phyloP scores from a whole-genome alignment of 2,888 invertebrate genomes.

The Unio pictorum region DNA sequence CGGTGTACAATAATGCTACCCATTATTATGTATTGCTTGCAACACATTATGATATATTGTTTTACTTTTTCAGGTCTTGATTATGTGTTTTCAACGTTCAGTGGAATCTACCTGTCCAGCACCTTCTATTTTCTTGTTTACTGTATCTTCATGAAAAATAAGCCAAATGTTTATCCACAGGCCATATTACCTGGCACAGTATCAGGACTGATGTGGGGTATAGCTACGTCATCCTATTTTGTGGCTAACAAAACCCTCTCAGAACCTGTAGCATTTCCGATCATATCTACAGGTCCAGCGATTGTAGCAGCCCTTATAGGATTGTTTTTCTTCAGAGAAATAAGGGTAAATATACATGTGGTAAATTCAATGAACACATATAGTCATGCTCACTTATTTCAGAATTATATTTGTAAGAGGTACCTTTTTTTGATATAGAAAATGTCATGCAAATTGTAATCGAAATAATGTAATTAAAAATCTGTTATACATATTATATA shows the following conservation, averaged over 20 bases:
- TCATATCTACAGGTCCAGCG: constrained; percentile 72
- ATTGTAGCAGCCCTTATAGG: constrained; percentile 72
- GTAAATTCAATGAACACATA: too few relatives aligned
- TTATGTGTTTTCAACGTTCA: constrained; percentile 73
- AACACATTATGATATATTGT: too few relatives aligned
- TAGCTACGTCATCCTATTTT: constrained; percentile 73
- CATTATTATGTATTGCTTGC: too few relatives aligned
- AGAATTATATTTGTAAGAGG: too few relatives aligned
- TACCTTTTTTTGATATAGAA: too few relatives aligned
- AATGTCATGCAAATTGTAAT: too few relatives aligned
- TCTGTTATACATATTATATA: too few relatives aligned
- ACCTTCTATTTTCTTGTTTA: constrained; percentile 71
- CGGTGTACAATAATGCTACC: too few relatives aligned
- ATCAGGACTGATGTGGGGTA: constrained; percentile 73
- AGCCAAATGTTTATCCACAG: constrained; percentile 69
- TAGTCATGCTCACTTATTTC: too few relatives aligned
- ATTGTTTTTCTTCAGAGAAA: constrained; percentile 72
- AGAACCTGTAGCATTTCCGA: constrained; percentile 73
- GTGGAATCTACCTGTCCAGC: constrained; percentile 71
- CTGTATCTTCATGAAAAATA: constrained; percentile 65
- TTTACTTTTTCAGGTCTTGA: constrained; percentile 63
- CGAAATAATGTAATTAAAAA: too few relatives aligned
- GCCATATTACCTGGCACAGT: constrained; percentile 71
- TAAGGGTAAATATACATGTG: constrained; percentile 60
- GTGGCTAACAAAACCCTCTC: constrained; percentile 73